Evolutionary conservation across 2,888 invertebrate genomes (phyloP), one percentile per base, ranked within the genome.

Genomic region (Chrysodeixis includens): DNA sequence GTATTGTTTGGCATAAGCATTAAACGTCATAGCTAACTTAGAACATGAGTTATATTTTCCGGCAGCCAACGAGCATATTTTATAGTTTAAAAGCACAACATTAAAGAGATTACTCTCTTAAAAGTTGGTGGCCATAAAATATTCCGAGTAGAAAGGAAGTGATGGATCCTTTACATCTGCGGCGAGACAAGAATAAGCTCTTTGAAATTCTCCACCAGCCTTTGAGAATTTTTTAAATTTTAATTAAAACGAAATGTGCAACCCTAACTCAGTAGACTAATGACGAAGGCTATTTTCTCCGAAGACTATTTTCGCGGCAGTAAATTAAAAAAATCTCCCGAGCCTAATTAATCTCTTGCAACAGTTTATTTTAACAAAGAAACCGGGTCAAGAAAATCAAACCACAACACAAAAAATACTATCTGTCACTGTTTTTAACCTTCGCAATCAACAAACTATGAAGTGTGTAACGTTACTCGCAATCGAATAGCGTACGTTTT

Each of bases 341-440:
- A 69, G 71, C 79, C 86, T 88, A 92, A 92, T 92, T 91, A 91
- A 91, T 91, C 89, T 89, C 86, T 89, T 88, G 87, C 90, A 87
- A 86, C 83, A 86, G 87, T 88, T 90, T 88, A 89, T 90, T 92
- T 92, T 84, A 88, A 89, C 87, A 81, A 83, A 83, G 87, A 88
- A 94, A 92, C 88, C 87, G 86, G 93, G 93, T 93, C 93, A 93
- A 89, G 93, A 93, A 91, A 93, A 92, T 90, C 82, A 86, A 90
- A 90, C 88, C 90, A 86, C 89, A 87, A 85, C 83, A 83, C 88
- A 86, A 76, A 82, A 69, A 66, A 71, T 66, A 74, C 62, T 44
- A 46, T 81, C 71, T 65, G 66, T 60, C 62, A 62, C 63, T 69
- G 61, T 56, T 64, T 66, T 58, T 83, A 89, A 90, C 92, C 91